Percentiles rank a stretch among this genome's conserved stretches.
Conservation (phyloP, 1,140 invertebrate genomes). For the Scaptodrosophila lebanonensis region DNA sequence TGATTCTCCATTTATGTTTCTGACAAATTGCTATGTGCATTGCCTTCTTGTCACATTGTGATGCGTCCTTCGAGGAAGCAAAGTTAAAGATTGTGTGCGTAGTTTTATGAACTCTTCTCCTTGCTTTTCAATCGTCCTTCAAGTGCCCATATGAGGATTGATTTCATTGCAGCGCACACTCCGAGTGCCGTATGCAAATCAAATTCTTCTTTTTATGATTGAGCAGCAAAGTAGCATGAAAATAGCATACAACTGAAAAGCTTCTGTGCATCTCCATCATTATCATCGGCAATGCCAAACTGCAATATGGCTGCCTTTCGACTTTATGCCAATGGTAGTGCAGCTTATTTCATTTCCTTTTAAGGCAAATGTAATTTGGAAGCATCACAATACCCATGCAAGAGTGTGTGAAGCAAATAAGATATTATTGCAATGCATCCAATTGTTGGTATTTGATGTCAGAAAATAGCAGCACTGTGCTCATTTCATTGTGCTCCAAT, state of each 20-base stretch:
- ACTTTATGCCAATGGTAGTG: conserved; percentile 62
- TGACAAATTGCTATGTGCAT: no score
- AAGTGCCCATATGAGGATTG: no score
- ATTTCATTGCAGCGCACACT: conserved; percentile 8
- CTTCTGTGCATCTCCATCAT: not conserved
- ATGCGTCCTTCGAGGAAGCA: no score
- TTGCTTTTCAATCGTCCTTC: conserved; percentile 7
- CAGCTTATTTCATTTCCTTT: conserved; percentile 64
- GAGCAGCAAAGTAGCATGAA: conserved; percentile 65
- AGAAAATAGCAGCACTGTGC: no score
- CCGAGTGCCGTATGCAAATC: conserved; percentile 59
- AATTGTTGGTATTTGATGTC: no score
- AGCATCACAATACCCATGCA: conserved; percentile 16
- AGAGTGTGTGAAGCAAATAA: conserved; percentile 3
- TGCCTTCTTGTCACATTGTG: no score
- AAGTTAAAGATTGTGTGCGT: no score
- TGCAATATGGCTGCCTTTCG: conserved; percentile 64
- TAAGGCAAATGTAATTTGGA: conserved; percentile 67
- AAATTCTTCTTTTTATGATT: conserved; percentile 65
- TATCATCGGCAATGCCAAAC: conserved; percentile 28
- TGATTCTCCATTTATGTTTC: no score
- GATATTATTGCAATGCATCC: no score
- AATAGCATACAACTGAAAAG: conserved; percentile 33
- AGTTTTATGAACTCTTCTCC: not conserved
- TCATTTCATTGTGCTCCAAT: no score